These are phyloP conservation scores for Pristionchus maxplancki DNA, from an alignment of 2,888 invertebrate genomes.

Conservation along the genomic window DNA sequence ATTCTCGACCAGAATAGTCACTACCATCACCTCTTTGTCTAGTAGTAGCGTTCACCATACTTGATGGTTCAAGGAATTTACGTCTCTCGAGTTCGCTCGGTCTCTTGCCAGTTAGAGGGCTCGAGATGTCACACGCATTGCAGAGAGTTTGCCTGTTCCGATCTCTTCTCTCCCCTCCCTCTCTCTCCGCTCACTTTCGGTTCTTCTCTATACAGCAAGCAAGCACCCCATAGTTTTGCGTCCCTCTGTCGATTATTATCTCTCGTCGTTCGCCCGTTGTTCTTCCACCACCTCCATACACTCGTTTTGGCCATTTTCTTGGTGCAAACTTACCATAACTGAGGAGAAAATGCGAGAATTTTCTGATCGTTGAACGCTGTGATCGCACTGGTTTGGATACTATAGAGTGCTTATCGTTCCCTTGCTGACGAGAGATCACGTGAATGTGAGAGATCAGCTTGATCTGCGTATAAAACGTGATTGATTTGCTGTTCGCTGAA, in stretches of 20 bases:
- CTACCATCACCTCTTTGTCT: neutral
- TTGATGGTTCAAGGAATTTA: neutral
- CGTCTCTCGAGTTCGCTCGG: neutral
- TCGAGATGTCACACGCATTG: neutral
- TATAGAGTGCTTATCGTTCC: too few relatives aligned
- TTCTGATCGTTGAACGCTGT: neutral
- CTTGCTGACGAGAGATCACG: neutral
- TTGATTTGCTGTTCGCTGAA: too few relatives aligned
- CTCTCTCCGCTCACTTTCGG: neutral
- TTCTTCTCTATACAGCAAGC: neutral
- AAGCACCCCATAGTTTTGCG: conserved; percentile 7
- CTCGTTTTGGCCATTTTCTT: neutral
- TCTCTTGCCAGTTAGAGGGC: neutral
- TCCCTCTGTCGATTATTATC: neutral
- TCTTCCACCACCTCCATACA: neutral
- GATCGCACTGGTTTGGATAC: neutral
- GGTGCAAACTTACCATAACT: neutral
- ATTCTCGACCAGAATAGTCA: neutral
- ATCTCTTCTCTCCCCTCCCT: too few relatives aligned
- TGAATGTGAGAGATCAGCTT: neutral
- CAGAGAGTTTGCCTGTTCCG: neutral
- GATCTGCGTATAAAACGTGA: neutral
- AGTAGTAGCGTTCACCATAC: neutral
- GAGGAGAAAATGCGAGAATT: neutral
- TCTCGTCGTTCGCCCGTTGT: conserved; percentile 6